A percentile compares a stretch with the other conserved stretches of the same genome.
Conservation (phyloP, 1,140 invertebrate genomes). For the Drosophila asahinai region DNA sequence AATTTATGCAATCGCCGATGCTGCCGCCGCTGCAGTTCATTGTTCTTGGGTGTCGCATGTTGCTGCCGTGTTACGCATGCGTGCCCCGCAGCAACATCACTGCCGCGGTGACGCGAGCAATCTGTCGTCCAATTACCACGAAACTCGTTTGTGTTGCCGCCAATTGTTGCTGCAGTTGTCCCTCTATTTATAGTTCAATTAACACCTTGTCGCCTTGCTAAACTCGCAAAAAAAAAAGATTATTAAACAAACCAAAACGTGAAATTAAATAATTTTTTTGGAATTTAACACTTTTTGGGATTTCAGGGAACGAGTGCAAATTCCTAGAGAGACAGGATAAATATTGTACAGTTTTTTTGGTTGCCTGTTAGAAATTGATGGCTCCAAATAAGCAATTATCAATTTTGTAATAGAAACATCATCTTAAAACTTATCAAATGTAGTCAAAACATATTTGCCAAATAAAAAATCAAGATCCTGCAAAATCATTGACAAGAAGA, state of each 20-base stretch:
- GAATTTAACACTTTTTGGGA: constrained; percentile 3
- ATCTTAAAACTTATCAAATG: neutral
- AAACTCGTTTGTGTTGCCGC: constrained; percentile 53
- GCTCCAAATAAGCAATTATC: neutral
- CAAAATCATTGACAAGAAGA: too few relatives aligned
- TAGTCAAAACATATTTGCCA: neutral
- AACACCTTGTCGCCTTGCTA: constrained; percentile 69
- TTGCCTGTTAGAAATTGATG: neutral
- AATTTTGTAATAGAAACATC: neutral
- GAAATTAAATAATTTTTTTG: constrained; percentile 30
- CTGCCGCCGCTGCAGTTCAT: constrained; percentile 35
- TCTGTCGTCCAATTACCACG: constrained; percentile 43
- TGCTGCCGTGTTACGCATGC: constrained; percentile 76
- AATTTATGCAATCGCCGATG: constrained; percentile 65
- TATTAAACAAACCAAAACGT: constrained; percentile 32
- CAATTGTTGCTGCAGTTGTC: constrained; percentile 61
- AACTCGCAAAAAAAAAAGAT: constrained; percentile 31
- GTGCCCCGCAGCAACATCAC: constrained; percentile 52
- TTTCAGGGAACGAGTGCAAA: neutral
- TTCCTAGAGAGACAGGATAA: neutral
- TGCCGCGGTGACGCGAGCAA: constrained; percentile 42
- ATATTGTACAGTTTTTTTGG: neutral
- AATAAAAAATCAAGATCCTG: neutral
- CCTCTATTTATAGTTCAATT: constrained; percentile 74
- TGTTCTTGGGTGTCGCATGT: constrained; percentile 43